phyloP scores from a whole-genome alignment of 2,113 vertebrate genomes.

The Cryptotis parvus region DNA sequence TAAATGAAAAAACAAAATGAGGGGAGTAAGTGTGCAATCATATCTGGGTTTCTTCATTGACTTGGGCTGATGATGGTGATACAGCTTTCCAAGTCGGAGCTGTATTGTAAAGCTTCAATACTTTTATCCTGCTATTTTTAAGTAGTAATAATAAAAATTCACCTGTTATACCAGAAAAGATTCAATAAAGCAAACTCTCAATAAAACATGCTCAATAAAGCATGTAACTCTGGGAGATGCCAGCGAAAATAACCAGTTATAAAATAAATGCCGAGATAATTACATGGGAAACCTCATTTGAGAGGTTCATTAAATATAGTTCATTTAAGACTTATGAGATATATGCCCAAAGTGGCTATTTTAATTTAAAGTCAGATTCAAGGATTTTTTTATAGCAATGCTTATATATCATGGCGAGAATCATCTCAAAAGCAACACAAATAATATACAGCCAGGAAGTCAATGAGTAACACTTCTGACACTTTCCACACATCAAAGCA shows the following conservation, averaged over 20 bases:
- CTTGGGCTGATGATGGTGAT: neutral
- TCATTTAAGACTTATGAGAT: neutral
- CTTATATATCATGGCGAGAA: neutral
- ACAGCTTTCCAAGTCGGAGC: neutral
- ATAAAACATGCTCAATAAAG: neutral
- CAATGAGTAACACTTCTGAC: neutral
- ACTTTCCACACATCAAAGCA: slow-evolving; percentile 14
- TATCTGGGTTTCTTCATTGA: neutral
- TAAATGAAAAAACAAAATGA: neutral
- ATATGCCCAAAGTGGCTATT: neutral
- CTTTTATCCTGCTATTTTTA: neutral
- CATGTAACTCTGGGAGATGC: neutral
- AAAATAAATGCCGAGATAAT: slow-evolving; percentile 12
- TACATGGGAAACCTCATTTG: neutral
- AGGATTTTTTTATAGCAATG: neutral
- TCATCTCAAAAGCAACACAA: neutral
- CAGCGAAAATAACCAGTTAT: neutral
- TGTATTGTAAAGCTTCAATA: neutral
- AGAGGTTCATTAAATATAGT: neutral
- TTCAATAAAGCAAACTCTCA: neutral
- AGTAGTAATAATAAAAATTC: neutral
- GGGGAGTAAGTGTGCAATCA: neutral
- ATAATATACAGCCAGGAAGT: neutral
- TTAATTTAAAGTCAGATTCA: neutral
- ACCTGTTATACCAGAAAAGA: neutral